Base-by-base conservation (phyloP, 2,888 invertebrate species). In the Desoria tigrina region DNA sequence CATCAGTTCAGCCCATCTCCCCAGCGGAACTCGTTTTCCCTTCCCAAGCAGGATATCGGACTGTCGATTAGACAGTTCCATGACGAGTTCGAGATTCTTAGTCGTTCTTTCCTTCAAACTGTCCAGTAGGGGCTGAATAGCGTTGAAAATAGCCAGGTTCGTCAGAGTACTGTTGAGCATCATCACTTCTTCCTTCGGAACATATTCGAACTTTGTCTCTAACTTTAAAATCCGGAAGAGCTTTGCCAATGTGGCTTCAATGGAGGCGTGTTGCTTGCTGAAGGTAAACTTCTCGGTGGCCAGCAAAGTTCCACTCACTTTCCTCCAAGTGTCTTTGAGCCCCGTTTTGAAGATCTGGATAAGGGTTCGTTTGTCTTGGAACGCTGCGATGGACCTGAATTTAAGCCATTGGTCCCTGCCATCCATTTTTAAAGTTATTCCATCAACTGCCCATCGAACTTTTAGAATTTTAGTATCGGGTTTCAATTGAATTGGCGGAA, bases 401-500 rank as follows among this genome's bases (percentile, higher is more conserved):
- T 51, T 51, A 21, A 18, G 16, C 51, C 51, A 51, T 14, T 7
- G 51, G 11, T 23, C 23, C 45, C 7, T 45, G 4, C 16, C 51
- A 51, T 27, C 21, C 14, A 51, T 14, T 14, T 24, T 23, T 26
- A 51, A 18, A 23, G 51, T 51, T 9, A 51, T 27, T 21, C 51
- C 51, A 27, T 51, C 27, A 14, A 51, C 4, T 9, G 14, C 16
- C 51, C 51, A 51, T 16, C 51, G 51, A 6, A 24, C 16, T 21
- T 51, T 27, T 21, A 51, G 9, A 16, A 51, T 21, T 23, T 24
- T 51, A 4, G 4, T 51, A 6, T 16, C 32, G 6, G 32, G 11
- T 32, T 32, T 4, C 6, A 32, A 11, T 21, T 18, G 9, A 45
- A 23, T 37, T 55, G 67, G 9, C 1, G 3, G 55, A 50, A 63